Evolutionary conservation across 2,113 vertebrate genomes (phyloP).

Genomic region (Aegotheles bennettii): DNA sequence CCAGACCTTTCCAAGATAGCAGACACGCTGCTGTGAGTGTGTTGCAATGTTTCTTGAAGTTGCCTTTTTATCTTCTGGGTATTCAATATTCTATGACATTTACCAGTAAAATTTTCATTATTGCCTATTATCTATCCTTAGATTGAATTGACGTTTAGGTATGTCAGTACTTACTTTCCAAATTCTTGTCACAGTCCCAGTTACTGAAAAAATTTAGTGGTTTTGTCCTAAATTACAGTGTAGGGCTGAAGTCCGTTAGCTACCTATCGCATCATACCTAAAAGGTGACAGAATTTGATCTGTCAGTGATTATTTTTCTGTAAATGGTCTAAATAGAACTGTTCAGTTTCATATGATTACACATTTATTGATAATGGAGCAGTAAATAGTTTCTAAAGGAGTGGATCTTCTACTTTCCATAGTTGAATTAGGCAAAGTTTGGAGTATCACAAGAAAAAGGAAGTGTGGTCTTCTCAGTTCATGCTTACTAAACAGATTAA

Average conservation of each 20-base stretch:
- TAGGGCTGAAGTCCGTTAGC: not conserved
- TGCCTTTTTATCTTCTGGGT: not conserved
- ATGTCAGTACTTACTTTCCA: not conserved
- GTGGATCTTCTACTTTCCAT: not conserved
- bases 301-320: not conserved
- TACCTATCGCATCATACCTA: not conserved
- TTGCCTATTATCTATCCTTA: not conserved
- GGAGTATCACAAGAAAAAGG: not conserved
- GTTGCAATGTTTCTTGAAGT: not conserved
- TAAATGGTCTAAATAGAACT: not conserved
- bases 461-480: not conserved
- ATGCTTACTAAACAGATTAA: not conserved
- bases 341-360: not conserved
- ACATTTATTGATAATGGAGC: not conserved
- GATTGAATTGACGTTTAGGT: not conserved
- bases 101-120: not conserved
- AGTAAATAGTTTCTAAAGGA: not conserved
- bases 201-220: not conserved
- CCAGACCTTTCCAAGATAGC: not conserved
- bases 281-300: not conserved
- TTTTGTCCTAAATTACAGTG: not conserved
- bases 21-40: not conserved
- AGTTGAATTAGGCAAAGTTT: not conserved
- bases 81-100: not conserved
- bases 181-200: not conserved